Evolutionary conservation across 2,797 vertebrate genomes (phyloP).

Genomic region (Synaphobranchus kaupii): DNA sequence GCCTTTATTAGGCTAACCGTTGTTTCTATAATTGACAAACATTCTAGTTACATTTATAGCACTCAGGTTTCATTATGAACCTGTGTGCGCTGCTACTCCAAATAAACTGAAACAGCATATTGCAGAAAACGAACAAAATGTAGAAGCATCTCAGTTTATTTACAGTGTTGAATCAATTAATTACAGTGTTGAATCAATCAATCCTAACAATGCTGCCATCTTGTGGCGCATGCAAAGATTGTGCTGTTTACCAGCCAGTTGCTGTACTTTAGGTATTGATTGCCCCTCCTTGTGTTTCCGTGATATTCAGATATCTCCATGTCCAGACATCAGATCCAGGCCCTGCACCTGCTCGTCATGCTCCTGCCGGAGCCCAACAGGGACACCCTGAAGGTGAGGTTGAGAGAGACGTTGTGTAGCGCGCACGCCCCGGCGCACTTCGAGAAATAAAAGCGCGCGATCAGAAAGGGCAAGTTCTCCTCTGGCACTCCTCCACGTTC

Average conservation of each 20-base stretch:
- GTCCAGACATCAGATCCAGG: conserved; percentile 87
- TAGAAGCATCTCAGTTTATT: background rate
- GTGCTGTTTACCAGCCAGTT: background rate
- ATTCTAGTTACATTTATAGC: background rate
- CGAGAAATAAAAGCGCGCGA: background rate
- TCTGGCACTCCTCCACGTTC: background rate
- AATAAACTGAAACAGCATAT: background rate
- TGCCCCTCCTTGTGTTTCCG: conserved; percentile 24
- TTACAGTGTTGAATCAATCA: background rate
- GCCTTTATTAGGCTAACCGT: background rate
- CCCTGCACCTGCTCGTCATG: conserved; percentile 89
- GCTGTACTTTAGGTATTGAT: background rate
- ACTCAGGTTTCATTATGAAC: background rate
- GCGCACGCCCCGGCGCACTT: background rate
- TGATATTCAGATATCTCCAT: conserved; percentile 79
- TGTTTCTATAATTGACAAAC: background rate
- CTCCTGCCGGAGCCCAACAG: conserved; percentile 88
- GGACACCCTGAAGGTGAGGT: conserved; percentile 84
- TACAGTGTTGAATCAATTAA: background rate
- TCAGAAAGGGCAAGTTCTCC: background rate
- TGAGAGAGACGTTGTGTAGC: background rate
- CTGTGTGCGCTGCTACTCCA: background rate
- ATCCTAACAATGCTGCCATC: background rate
- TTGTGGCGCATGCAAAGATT: background rate
- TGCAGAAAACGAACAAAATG: background rate